A percentile compares a stretch with the other conserved stretches of the same genome.
phyloP scores from a whole-genome alignment of 2,113 vertebrate genomes.

The Oncorhynchus keta region DNA sequence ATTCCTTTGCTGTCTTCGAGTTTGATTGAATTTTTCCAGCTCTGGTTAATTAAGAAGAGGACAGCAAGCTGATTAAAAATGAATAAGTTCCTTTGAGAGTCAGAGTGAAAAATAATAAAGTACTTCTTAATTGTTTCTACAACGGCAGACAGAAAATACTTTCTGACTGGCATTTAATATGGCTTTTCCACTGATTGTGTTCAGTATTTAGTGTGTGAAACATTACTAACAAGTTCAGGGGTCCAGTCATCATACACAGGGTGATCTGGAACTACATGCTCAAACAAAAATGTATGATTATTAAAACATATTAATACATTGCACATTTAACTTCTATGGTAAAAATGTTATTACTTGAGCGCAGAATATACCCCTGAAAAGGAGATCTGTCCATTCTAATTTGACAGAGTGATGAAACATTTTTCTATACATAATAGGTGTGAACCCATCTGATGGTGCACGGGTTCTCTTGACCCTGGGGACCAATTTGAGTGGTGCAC shows the following conservation, averaged over 20 bases:
- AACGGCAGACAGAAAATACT: neutral
- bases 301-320: neutral
- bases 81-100: constrained; percentile 4
- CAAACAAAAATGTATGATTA: neutral
- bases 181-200: neutral
- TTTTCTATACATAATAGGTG: constrained; percentile 67
- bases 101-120: neutral
- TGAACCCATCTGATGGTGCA: constrained; percentile 70
- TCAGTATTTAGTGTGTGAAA: neutral
- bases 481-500: constrained; percentile 82
- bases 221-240: neutral
- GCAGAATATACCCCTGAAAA: constrained; percentile 36
- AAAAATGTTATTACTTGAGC: constrained; percentile 20
- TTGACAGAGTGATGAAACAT: constrained; percentile 69
- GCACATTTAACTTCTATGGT: neutral
- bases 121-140: neutral
- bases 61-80: constrained; percentile 15
- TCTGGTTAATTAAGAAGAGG: constrained; percentile 22
- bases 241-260: neutral
- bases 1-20: constrained; percentile 16
- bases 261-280: neutral
- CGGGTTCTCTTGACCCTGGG: constrained; percentile 69
- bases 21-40: constrained; percentile 22
- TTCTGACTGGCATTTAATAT: neutral
- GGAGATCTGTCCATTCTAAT: constrained; percentile 44